A percentile compares a stretch with the other conserved stretches of the same genome.
Conservation (phyloP, 1,140 invertebrate species). For the Propsilocerus akamusi region DNA sequence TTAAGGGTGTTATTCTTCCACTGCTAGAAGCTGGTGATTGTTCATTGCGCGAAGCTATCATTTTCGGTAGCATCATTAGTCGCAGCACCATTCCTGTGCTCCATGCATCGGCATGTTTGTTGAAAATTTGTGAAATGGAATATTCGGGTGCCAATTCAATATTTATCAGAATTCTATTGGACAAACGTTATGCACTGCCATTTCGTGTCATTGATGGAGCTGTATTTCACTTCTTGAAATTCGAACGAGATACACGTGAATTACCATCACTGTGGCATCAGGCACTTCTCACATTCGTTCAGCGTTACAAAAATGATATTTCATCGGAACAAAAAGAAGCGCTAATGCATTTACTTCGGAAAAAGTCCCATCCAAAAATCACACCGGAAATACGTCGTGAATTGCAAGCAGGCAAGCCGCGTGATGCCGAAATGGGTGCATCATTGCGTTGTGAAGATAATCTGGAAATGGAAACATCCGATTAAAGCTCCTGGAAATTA, state of each 20-base stretch:
- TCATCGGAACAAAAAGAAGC: conserved; percentile 82
- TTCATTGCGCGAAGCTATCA: conserved; percentile 86
- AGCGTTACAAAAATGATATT: conserved; percentile 90
- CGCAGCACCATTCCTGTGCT: conserved; percentile 88
- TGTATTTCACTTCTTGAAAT: conserved; percentile 89
- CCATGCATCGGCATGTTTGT: conserved; percentile 88
- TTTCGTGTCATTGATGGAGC: conserved; percentile 88
- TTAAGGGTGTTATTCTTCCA: conserved; percentile 91
- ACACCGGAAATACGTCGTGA: conserved; percentile 73
- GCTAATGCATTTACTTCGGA: conserved; percentile 53
- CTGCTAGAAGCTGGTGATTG: conserved; percentile 83
- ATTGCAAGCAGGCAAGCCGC: conserved; percentile 59
- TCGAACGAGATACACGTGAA: conserved; percentile 60
- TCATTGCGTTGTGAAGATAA: conserved; percentile 11
- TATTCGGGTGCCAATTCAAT: conserved; percentile 96
- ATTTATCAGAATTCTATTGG: conserved; percentile 83
- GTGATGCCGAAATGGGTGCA: conserved; percentile 45
- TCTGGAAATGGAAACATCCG: conserved; percentile 19
- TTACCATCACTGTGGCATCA: conserved; percentile 97
- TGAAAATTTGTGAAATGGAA: conserved; percentile 95
- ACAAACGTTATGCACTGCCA: conserved; percentile 96
- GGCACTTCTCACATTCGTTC: conserved; percentile 79
- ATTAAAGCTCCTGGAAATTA: conserved; percentile 5
- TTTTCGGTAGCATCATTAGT: conserved; percentile 78
- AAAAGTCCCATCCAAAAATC: conserved; percentile 64